Evolutionary conservation across 2,797 vertebrate genomes (phyloP).

Genomic region (Cheirogaleus major): DNA sequence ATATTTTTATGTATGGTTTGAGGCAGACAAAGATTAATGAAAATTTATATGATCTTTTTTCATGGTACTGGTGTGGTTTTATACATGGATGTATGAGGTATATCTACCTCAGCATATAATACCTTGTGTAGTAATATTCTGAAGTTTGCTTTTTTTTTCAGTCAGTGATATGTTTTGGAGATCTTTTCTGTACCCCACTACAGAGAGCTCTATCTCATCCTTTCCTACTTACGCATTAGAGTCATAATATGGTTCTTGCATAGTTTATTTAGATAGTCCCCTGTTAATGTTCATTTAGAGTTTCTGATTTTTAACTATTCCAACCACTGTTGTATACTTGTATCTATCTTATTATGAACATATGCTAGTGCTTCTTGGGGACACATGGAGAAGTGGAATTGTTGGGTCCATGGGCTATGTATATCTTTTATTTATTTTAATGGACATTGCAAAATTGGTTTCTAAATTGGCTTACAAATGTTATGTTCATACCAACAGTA

Average conservation of each 20-base stretch:
- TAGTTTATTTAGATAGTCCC: neutral
- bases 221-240: neutral
- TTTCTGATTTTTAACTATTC: neutral
- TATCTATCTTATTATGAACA: neutral
- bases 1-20: neutral
- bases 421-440: slow-evolving; percentile 4
- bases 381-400: neutral
- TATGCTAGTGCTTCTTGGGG: neutral
- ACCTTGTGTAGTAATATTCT: neutral
- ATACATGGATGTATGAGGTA: neutral
- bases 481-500: neutral
- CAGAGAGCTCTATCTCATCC: neutral
- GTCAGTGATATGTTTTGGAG: neutral
- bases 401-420: neutral
- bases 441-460: neutral
- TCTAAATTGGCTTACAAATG: neutral
- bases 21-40: neutral
- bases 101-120: neutral
- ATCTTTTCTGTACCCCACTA: neutral
- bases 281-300: neutral
- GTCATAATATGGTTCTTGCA: neutral
- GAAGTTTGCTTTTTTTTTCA: neutral
- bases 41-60: neutral
- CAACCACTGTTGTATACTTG: too few species aligned
- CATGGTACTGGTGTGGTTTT: neutral